Evolutionary conservation across 2,797 vertebrate genomes (phyloP), one percentile per base, ranked within the genome.

Genomic region (Amblyopsis hoosieri): DNA sequence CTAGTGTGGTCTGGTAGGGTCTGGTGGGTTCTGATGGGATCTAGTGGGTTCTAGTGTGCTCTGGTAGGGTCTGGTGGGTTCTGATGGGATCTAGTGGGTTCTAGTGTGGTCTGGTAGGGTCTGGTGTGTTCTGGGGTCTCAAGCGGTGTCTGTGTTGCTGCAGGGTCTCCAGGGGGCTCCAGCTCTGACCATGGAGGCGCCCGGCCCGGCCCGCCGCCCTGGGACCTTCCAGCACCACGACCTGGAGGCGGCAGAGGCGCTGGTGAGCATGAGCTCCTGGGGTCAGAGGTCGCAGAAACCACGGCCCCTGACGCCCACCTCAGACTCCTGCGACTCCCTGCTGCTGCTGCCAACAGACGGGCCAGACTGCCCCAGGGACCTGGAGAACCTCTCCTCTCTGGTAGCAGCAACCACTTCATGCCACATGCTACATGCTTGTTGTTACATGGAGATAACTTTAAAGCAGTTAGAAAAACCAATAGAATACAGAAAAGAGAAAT

Each of bases 211-310:
- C 1, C 85, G 90, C 1, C 91, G 94, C 69, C 90, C 93, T 66
- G 90, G 93, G 71, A 53, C 92, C 60, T 56, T 97, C 65, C 94
- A 97, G 83, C 93, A 96, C 83, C 96, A 95, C 0, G 97, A 98
- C 86, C 94, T 99, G 0, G 97, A 98, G 85, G 97, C 97, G 0
- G 97, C 96, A 0, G 95, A 98, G 87, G 96, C 95, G 0, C 94
- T 99, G 12, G 95, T 99, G 74, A 98, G 96, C 84, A 99, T 99
- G 97, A 98, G 97, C 83, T 95, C 95, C 69, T 97, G 96, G 97
- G 95, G 95, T 75, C 97, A 96, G 68, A 93, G 93, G 64, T 85
- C 84, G 0, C 94, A 93, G 69, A 95, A 94, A 84, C 89, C 94
- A 61, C 94, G 97, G 73, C 96, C 97, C 0, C 94, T 98, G 55